Evolutionary conservation across 2,113 vertebrate species (phyloP), one percentile per base, ranked within the genome.

Genomic region (Indicator indicator): DNA sequence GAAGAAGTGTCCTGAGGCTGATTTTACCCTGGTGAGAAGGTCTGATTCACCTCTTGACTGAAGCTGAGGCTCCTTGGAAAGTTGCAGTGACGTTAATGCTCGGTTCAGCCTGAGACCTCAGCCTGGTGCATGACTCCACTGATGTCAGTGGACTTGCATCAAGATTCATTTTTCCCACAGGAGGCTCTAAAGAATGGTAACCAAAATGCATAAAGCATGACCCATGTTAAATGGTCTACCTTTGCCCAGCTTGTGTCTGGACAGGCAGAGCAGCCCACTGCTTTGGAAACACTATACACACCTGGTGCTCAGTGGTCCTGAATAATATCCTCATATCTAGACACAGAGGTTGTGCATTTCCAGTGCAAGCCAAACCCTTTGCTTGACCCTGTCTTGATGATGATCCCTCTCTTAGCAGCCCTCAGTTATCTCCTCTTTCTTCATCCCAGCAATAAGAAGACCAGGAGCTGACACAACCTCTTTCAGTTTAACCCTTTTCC

Each of bases 11-110:
- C 79, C 65, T 58, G 62, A 24, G 88, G 65, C 62, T 93, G 62
- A 86, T 94, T 93, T 92, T 88, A 81, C 17, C 9, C 85, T 75
- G 76, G 58, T 28, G 38, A 81, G 40, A 85, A 89, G 60, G 52
- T 46, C 58, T 55, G 44, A 54, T 83, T 93, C 33, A 81, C 28
- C 33, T 52, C 59, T 87, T 83, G 23, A 18, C 32, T 64, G 40
- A 42, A 62, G 33, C 48, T 33, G 56, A 87, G 52, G 8, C 28
- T 78, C 62, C 65, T 60, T 44, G 48, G 33, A 68, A 63, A 63
- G 36, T 9, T 24, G 4, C 64, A 64, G 46, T 0, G 4, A 15
- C 0, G 0, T 20, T 79, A 23, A 77, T 70, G 9, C 62, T 65
- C 1, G 0, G 55, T 68, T 67, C 11, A 83, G n/a, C 16, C 16